Evolutionary conservation across 2,888 invertebrate species (phyloP).

Genomic region (Exephanes ischioxanthus): DNA sequence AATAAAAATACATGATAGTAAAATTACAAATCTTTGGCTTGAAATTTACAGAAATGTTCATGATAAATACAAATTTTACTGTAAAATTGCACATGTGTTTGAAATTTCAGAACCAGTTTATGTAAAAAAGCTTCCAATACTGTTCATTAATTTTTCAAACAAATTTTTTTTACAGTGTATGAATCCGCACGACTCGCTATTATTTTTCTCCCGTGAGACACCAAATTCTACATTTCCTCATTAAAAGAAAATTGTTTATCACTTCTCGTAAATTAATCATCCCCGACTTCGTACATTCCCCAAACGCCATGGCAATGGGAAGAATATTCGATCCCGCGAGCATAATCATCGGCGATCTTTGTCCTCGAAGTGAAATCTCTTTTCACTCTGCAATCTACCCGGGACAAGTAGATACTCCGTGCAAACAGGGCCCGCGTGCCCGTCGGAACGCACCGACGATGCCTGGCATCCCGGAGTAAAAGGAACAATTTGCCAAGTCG

Average conservation of each 20-base stretch:
- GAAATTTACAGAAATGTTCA: too few relatives aligned
- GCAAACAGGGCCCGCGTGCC: not conserved
- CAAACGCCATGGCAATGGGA: not conserved
- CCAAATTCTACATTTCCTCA: not conserved
- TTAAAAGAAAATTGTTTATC: not conserved
- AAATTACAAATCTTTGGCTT: too few relatives aligned
- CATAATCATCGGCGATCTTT: not conserved
- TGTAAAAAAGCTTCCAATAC: too few relatives aligned
- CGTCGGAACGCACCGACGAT: not conserved
- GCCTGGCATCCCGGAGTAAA: not conserved
- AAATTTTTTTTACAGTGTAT: too few relatives aligned
- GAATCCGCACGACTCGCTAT: not conserved
- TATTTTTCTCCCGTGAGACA: not conserved
- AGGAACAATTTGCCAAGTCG: constrained; percentile 12
- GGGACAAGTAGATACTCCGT: constrained; percentile 6
- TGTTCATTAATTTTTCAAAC: too few relatives aligned
- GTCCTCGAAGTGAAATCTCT: constrained; percentile 8
- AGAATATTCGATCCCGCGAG: not conserved
- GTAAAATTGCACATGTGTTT: too few relatives aligned
- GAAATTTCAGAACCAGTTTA: too few relatives aligned
- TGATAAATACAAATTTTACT: too few relatives aligned
- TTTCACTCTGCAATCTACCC: not conserved
- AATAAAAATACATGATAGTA: too few relatives aligned
- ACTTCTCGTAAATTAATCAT: not conserved
- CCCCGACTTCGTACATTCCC: not conserved